Evolutionary conservation across 2,797 vertebrate genomes (phyloP), one percentile per base, ranked within the genome.

Genomic region (Masticophis lateralis): DNA sequence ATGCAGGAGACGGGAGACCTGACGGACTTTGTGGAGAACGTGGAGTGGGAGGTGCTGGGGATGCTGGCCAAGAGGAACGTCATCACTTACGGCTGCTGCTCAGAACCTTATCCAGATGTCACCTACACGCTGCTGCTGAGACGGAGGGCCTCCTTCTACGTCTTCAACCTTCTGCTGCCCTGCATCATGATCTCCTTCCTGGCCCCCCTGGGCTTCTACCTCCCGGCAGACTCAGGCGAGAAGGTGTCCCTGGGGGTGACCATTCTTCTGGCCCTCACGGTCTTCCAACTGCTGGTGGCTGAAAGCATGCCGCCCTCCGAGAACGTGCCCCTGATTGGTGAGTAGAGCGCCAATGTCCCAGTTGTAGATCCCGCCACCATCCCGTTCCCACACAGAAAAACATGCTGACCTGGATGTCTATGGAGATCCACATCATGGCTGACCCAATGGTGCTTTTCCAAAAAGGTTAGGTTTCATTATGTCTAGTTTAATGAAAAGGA

Each of bases 251-350:
- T 99, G 66, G 99, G 99, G 0, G 98, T 99, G 92, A 99, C 99
- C 0, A 98, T 99, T 94, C 98, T 99, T 74, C 97, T 99, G 97
- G 98, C 99, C 0, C 98, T 99, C 94, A 99, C 98, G 0, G 98
- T 99, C 94, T 99, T 99, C 94, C 99, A 99, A 98, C 94, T 99
- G 96, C 97, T 99, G 89, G 98, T 99, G 95, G 99, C 99, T 0
- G 99, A 99, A 97, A 99, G 98, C 97, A 99, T 99, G 98, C 99
- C 99, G 0, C 99, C 99, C 0, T 98, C 99, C 0, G 99, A 99
- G 97, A 99, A 98, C 0, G 98, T 99, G 90, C 99, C 99, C 0
- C 98, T 99, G 89, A 99, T 99, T 0, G 98, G 99, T 99, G 97
- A 98, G 98, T 37, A 0, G 74, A 3, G 28, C 12, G 4, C 27